Evolutionary conservation across 2,888 invertebrate species (phyloP).

Genomic region (Standfussiana lucernea): DNA sequence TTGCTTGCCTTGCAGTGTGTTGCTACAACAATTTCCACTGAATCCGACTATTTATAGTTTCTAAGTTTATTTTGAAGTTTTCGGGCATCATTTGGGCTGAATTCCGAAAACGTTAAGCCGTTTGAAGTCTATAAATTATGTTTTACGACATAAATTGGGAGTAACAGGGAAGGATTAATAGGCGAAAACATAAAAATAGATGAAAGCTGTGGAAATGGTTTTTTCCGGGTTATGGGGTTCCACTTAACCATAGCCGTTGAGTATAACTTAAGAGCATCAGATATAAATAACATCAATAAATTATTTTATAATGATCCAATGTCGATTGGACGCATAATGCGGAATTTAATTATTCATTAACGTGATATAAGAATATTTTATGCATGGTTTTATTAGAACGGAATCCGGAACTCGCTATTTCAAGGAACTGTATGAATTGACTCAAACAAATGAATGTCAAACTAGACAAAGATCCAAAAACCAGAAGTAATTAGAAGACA

Average conservation of each 20-base stretch:
- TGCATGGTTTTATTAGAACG: slow-evolving; percentile 32
- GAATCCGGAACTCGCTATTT: slow-evolving; percentile 41
- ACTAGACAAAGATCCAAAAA: slow-evolving; percentile 11
- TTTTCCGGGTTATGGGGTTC: slow-evolving; percentile 1
- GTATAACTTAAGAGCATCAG: slow-evolving; percentile 7
- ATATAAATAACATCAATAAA: slow-evolving; percentile 41
- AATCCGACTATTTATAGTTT: slow-evolving; percentile 55
- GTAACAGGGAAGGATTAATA: slow-evolving; percentile 25
- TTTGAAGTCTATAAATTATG: slow-evolving; percentile 61
- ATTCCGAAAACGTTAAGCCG: slow-evolving; percentile 43
- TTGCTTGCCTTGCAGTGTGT: slow-evolving; percentile 56
- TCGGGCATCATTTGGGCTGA: slow-evolving; percentile 44
- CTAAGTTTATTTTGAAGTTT: slow-evolving; percentile 53
- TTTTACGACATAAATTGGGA: slow-evolving; percentile 51
- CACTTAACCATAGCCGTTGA: slow-evolving; percentile 10
- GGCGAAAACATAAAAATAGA: slow-evolving; percentile 20
- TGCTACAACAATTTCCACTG: slow-evolving; percentile 54
- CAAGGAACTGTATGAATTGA: slow-evolving; percentile 39
- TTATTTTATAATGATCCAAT: slow-evolving; percentile 34
- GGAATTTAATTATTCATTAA: slow-evolving; percentile 31
- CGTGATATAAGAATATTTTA: slow-evolving; percentile 25
- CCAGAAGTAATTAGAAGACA: background rate
- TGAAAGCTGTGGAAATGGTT: slow-evolving; percentile 47
- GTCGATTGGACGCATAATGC: slow-evolving; percentile 21
- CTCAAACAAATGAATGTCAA: slow-evolving; percentile 38